These are phyloP conservation scores for Parauchenoglanis punctatus DNA, from an alignment of 2,797 vertebrate genomes.

Conservation along the genomic window DNA sequence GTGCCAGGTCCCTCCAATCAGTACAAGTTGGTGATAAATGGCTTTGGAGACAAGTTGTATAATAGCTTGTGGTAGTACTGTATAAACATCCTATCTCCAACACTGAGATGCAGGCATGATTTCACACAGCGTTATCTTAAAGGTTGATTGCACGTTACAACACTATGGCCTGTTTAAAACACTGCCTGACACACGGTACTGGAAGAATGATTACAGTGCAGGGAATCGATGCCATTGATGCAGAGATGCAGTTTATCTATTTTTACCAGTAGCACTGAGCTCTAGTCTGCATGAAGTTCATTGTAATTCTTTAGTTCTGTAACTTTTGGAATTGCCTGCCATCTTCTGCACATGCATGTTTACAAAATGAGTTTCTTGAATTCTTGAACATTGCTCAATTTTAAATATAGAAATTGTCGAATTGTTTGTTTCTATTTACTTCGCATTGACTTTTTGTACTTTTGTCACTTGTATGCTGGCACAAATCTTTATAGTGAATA, in stretches of 20 bases:
- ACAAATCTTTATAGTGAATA: background rate
- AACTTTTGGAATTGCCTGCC: constrained; percentile 3
- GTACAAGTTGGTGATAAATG: constrained; percentile 59
- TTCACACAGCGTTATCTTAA: constrained; percentile 47
- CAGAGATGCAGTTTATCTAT: constrained; percentile 49
- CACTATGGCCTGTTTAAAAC: constrained; percentile 49
- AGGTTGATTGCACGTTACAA: constrained; percentile 49
- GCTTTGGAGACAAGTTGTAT: constrained; percentile 57
- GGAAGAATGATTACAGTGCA: constrained; percentile 51
- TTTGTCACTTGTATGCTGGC: background rate
- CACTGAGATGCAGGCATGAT: constrained; percentile 45
- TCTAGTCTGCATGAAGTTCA: constrained; percentile 31
- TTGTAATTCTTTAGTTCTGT: constrained; percentile 19
- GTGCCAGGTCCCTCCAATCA: constrained; percentile 58
- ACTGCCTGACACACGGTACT: constrained; percentile 38
- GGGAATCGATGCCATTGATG: constrained; percentile 51
- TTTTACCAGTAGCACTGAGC: constrained; percentile 32
- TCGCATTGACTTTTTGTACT: background rate
- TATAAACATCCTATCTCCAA: constrained; percentile 50
- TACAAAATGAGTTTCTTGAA: background rate
- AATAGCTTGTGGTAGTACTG: constrained; percentile 55
- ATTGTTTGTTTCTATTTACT: background rate
- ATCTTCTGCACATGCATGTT: background rate
- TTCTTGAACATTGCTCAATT: background rate
- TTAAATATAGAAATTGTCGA: background rate